These are phyloP conservation scores for Caenorhabditis sp. DNA, from an alignment of 2,888 invertebrate genomes.

Conservation along the genomic window DNA sequence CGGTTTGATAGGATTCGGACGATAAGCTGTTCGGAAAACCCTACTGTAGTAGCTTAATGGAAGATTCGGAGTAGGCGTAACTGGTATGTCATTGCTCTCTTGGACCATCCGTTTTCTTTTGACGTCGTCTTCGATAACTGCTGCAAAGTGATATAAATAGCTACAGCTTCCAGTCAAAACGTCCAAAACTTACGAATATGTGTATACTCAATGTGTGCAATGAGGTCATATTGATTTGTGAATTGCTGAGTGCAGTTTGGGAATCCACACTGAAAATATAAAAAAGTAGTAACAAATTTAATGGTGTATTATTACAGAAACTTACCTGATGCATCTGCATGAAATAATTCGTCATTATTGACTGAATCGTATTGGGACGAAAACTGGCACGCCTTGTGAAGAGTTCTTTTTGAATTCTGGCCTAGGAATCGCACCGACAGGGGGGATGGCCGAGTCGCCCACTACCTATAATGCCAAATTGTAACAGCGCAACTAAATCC, in stretches of 20 bases:
- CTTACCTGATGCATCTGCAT: conserved; percentile 55
- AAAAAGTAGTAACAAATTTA: too few relatives aligned
- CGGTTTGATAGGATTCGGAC: conserved; percentile 61
- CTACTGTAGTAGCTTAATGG: conserved; percentile 71
- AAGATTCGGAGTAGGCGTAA: conserved; percentile 51
- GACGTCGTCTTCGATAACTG: conserved; percentile 66
- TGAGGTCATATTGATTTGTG: conserved; percentile 69
- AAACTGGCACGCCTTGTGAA: neutral
- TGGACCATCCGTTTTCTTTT: conserved; percentile 38
- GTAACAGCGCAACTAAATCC: neutral
- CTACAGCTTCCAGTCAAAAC: neutral
- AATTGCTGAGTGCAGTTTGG: conserved; percentile 66
- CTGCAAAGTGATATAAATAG: conserved; percentile 19
- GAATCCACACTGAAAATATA: conserved; percentile 56
- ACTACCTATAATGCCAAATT: too few relatives aligned
- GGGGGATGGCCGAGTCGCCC: neutral
- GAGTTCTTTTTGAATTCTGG: conserved; percentile 28
- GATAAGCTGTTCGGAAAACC: conserved; percentile 69
- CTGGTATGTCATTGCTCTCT: conserved; percentile 14
- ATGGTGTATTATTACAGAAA: neutral
- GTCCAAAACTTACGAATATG: conserved; percentile 66
- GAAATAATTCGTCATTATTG: conserved; percentile 53
- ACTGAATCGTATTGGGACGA: neutral
- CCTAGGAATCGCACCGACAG: conserved; percentile 29
- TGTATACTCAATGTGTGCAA: conserved; percentile 70